Evolutionary conservation across 1,140 invertebrate species (phyloP), one percentile per base, ranked within the genome.

Genomic region (Calliphora vicina): DNA sequence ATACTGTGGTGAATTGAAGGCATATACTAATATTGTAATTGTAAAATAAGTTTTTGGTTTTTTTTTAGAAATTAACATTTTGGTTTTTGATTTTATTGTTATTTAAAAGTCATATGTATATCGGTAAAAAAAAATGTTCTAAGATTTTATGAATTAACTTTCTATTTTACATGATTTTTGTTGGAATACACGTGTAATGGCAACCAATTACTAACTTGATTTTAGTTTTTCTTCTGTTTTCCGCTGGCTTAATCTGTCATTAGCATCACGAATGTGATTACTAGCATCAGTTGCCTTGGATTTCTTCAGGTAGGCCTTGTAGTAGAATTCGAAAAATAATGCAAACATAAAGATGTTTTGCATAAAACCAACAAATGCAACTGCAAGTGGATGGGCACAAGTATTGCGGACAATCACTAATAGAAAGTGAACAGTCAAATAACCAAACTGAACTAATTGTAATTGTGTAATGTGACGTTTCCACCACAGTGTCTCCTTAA

Each of bases 371-470:
- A 89, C 84, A 74, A 88, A 85, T 0, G 86, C 83, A 2, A 89
- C 84, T 23, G 88, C 81, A 1, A 74, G 29, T 1, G 88, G 87
- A 43, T 87, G 87, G 25, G 85, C 83, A 67, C 88, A 90, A 0
- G 86, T 84, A 76, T 89, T 89, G 10, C 81, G 84, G 1, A 90
- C n/a, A 8, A 90, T 84, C 15, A 87, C 87, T 20, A 87, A 76
- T 26, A 86, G 43, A 80, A 89, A 90, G 27, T 97, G 96, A 25
- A 94, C 86, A 2, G 94, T 91, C 23, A 97, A 92, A 1, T 95
- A 74, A 1, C 94, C 88, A 26, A 90, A 90, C 81, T 90, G 88
- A 3, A 85, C 10, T 80, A 90, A 83, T 50, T 90, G 88, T 80
- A 90, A 78, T 84, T 88, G 86, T 0, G 88, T 90, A 12, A 90